A percentile compares a stretch with the other conserved stretches of the same genome.
phyloP scores from a whole-genome alignment of 2,113 vertebrate genomes.

The Cryptoleucopteryx plumbea region DNA sequence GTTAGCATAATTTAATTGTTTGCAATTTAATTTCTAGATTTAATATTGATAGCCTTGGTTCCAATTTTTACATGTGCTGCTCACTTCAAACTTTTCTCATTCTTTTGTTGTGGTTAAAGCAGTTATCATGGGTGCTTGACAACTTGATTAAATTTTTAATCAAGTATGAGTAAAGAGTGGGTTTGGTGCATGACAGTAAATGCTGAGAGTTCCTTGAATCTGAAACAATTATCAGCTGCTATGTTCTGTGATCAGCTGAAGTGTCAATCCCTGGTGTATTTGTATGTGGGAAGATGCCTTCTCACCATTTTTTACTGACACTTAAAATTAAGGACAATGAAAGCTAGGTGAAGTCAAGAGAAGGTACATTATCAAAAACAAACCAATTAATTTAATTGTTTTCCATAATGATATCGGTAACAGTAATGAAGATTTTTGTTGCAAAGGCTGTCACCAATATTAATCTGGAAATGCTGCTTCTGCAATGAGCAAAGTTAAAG shows the following conservation, averaged over 20 bases:
- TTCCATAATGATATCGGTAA: background rate
- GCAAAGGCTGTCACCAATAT: background rate
- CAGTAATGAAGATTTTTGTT: background rate
- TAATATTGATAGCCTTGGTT: slow-evolving; percentile 32
- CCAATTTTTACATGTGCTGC: background rate
- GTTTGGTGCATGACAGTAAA: background rate
- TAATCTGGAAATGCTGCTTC: background rate
- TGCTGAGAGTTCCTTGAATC: slow-evolving; percentile 36
- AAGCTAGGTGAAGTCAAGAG: slow-evolving; percentile 15
- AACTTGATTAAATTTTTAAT: slow-evolving; percentile 64
- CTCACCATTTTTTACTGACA: background rate
- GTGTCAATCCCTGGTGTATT: slow-evolving; percentile 1
- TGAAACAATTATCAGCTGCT: slow-evolving; percentile 39
- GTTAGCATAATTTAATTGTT: slow-evolving; percentile 68
- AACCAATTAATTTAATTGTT: background rate
- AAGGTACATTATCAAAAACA: background rate
- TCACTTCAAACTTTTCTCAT: slow-evolving; percentile 39
- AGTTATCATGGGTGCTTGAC: slow-evolving; percentile 39
- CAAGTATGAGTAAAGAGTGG: slow-evolving; percentile 30
- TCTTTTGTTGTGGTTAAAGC: slow-evolving; percentile 47
- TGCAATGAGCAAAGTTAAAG: background rate
- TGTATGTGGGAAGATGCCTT: background rate
- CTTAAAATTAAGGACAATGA: slow-evolving; percentile 39
- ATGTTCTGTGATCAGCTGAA: slow-evolving; percentile 5
- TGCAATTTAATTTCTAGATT: slow-evolving; percentile 54